Evolutionary conservation across 2,888 invertebrate species (phyloP), one percentile per base, ranked within the genome.

Genomic region (Cynaeus angustus): DNA sequence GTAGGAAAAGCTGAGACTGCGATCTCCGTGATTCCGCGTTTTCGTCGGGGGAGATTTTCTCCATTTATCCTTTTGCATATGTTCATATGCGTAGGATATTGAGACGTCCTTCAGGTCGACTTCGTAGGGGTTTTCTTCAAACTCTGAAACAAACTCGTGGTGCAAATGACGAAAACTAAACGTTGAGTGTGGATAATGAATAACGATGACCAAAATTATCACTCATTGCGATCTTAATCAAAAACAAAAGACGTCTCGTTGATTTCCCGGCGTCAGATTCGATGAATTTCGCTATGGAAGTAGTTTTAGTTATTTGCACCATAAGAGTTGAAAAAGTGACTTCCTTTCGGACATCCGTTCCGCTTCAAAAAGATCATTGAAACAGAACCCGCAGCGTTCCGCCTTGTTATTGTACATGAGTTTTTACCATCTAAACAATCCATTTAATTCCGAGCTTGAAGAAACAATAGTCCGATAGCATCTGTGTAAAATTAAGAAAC

Each of bases 1-100:
- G 55, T 81, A 80, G 4, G 79, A 77, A 65, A 78, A 80, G 72
- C 80, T 79, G n/a, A 80, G 37, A 58, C 79, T 80, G 73, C 81
- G 68, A 46, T 81, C 80, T 55, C 78, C 58, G 37, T 56, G 14
- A 13, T 55, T 30, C 38, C 41, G 45, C 43, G 14, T 43, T 41
- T 61, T 43, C 14, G 61, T 62, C 28, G 68, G 45, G 73, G 48
- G 74, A 7, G 53, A 33, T 45, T 55, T 66, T 37, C 55, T 71
- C 67, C 56, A 68, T 12, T 55, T 65, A 28, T 69, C 65, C 53
- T 53, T 68, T 13, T 52, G 48, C 21, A 21, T 21, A 21, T 21
- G 21, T 1, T 61, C 65, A 21, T 58, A 58, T n/a, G 41, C 68
- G 38, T 61, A 68, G 53, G 65, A 26, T 50, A 50, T 41, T 10